Base-by-base conservation (phyloP, 2,797 vertebrate genomes). In the Darevskia nairensis region DNA sequence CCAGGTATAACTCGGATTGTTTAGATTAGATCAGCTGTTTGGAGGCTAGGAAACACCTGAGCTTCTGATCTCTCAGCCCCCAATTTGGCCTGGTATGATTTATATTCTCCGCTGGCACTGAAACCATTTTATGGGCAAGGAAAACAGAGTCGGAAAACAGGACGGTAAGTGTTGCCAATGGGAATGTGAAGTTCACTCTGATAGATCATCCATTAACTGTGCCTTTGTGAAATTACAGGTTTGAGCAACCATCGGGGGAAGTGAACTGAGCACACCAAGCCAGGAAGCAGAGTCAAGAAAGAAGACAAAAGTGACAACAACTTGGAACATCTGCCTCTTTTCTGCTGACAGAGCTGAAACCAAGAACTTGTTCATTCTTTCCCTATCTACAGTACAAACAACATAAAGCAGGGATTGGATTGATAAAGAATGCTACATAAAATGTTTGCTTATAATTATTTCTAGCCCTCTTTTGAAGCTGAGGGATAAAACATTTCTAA, bases 381-480 rank as follows among this genome's bases (percentile, higher is more conserved):
- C 29, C 4, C 92, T 91, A 94, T 93, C 94, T 94, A 87, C 91
- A 96, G 89, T 93, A 95, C 94, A 95, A 96, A 95, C 90, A 94
- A 83, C 35, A 1, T 90, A 94, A 95, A 96, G 91, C 93, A 44
- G 1, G 95, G 90, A 92, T 91, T 93, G 95, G 86, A 94, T 93
- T 96, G 96, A 96, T 96, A 96, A 0, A 32, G 93, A 94, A 96
- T 93, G 86, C 91, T 92, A 94, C 93, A 96, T 94, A 96, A 96
- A 95, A 96, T 96, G 95, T 97, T 97, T 96, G 95, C 95, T 97
- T 96, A 96, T 96, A 97, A 97, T 97, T 97, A 97, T 96, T 96
- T 96, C 96, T 97, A 96, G 96, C 95, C 96, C 96, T 93, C 95
- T 96, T 97, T 96, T 97, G 96, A 97, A 97, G 97, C 92, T 95